Percentiles rank a stretch among this genome's conserved stretches.
phyloP scores from a whole-genome alignment of 2,888 invertebrate species.

The Linyphia triangularis region DNA sequence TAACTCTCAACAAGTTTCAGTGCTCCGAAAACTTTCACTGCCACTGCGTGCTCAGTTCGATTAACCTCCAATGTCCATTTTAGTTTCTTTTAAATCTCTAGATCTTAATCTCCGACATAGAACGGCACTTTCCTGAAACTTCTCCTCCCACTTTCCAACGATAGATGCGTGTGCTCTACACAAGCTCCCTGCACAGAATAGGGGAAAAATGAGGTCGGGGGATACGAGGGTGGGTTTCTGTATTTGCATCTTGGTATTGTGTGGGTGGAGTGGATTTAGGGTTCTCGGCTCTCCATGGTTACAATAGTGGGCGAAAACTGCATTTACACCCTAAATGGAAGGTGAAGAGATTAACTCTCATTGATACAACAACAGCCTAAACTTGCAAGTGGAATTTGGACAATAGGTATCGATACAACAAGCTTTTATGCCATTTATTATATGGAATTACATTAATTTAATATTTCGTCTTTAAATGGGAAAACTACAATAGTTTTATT shows the following conservation, averaged over 20 bases:
- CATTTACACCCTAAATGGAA: too few species aligned
- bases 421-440: too few species aligned
- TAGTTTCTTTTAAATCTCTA: not conserved
- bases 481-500: too few species aligned
- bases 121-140: constrained; percentile 38
- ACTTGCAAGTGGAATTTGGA: too few species aligned
- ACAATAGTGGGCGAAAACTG: not conserved
- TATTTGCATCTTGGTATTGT: constrained; percentile 61
- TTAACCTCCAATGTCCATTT: not conserved
- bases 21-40: not conserved
- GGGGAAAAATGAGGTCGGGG: not conserved
- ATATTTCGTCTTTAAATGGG: too few species aligned
- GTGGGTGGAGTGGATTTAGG: constrained; percentile 51
- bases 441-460: too few species aligned
- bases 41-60: not conserved
- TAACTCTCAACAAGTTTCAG: not conserved
- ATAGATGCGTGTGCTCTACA: constrained; percentile 35
- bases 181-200: constrained; percentile 26
- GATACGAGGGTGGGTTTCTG: not conserved
- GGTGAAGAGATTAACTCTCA: too few species aligned
- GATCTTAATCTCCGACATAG: constrained; percentile 47
- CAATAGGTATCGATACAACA: too few species aligned
- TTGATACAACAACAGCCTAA: too few species aligned
- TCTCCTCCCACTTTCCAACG: constrained; percentile 9
- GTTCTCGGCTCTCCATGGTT: constrained; percentile 4